phyloP scores from a whole-genome alignment of 2,113 vertebrate species.

The Ranitomeya variabilis region DNA sequence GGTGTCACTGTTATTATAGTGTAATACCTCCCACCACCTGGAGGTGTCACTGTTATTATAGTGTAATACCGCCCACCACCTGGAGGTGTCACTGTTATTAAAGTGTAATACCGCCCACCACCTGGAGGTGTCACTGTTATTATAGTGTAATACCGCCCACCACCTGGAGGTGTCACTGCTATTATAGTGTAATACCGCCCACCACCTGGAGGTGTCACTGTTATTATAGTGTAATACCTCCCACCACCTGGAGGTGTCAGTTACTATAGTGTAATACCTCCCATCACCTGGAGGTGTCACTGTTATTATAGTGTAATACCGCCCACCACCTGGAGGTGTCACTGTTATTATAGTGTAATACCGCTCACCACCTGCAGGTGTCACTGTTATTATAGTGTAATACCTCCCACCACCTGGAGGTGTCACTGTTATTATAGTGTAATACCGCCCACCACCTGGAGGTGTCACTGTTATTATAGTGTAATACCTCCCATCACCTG shows the following conservation, averaged over 20 bases:
- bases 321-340: background rate
- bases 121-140: background rate
- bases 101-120: background rate
- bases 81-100: background rate
- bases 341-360: background rate
- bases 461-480: background rate
- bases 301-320: background rate
- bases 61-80: background rate
- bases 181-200: background rate
- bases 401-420: too few species aligned
- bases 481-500: background rate
- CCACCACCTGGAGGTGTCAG: background rate
- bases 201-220: background rate
- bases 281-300: too few species aligned
- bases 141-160: too few species aligned
- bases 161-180: too few species aligned
- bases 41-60: background rate
- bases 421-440: background rate
- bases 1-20: background rate
- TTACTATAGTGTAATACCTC: too few species aligned
- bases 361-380: background rate
- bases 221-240: background rate
- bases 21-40: too few species aligned
- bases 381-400: background rate
- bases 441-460: background rate